These are phyloP conservation scores for Calosoma granatense DNA, from an alignment of 1,140 invertebrate species.

Conservation along the genomic window DNA sequence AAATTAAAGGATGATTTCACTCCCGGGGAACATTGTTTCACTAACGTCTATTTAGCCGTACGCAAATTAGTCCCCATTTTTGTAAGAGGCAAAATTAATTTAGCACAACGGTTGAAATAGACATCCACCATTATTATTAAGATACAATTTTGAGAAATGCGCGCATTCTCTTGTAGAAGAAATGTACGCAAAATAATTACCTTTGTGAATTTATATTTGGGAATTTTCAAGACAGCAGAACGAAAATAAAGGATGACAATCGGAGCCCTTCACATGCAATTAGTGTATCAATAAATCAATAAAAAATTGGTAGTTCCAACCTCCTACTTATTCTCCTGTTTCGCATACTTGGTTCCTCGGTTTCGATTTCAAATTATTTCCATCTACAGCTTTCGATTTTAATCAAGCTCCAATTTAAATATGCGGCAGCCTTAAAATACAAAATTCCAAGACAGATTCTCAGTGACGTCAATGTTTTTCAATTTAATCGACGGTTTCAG, in stretches of 20 bases:
- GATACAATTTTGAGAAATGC: too few relatives aligned
- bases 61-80: not conserved
- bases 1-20: conserved; percentile 2
- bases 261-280: not conserved
- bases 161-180: not conserved
- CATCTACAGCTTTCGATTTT: not conserved
- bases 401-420: not conserved
- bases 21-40: not conserved
- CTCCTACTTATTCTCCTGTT: not conserved
- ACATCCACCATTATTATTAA: not conserved
- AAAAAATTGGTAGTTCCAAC: not conserved
- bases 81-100: not conserved
- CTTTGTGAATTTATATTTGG: not conserved
- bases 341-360: too few relatives aligned
- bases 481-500: not conserved
- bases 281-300: not conserved
- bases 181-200: not conserved
- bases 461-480: not conserved
- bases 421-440: too few relatives aligned
- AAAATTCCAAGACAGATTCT: too few relatives aligned
- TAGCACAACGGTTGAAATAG: too few relatives aligned
- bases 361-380: not conserved
- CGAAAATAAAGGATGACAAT: not conserved
- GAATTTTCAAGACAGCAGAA: not conserved
- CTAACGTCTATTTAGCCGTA: not conserved